phyloP scores from a whole-genome alignment of 2,113 vertebrate genomes.

The Gracilinanus agilis region DNA sequence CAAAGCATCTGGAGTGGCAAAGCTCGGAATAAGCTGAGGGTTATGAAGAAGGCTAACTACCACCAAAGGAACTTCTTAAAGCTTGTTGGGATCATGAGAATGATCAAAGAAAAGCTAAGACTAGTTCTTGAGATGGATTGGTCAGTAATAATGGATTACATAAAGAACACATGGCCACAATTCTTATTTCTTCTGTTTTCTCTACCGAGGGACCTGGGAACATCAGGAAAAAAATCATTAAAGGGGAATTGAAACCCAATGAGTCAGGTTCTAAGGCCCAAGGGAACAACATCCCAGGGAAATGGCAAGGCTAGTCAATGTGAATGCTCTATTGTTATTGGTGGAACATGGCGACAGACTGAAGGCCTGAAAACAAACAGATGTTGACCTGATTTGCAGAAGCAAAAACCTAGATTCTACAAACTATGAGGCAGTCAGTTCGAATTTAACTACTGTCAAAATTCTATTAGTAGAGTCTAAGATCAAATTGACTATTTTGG shows the following conservation, averaged over 20 bases:
- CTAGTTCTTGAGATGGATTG: not conserved
- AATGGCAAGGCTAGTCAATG: not conserved
- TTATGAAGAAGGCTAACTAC: not conserved
- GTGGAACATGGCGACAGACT: not conserved
- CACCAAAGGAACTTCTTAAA: not conserved
- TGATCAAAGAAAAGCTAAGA: not conserved
- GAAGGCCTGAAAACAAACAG: not conserved
- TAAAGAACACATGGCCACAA: not conserved
- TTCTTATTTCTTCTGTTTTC: not conserved
- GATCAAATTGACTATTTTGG: not conserved
- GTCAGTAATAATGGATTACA: not conserved
- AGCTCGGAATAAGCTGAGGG: not conserved
- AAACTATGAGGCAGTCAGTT: not conserved
- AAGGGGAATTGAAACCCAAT: not conserved
- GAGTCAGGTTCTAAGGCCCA: not conserved
- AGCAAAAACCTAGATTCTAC: not conserved
- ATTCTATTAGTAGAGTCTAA: not conserved
- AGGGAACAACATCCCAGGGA: not conserved
- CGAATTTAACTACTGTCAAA: not conserved
- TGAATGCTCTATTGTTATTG: not conserved
- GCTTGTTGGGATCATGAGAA: not conserved
- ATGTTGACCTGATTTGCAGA: not conserved
- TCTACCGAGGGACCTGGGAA: not conserved
- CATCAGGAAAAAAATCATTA: not conserved
- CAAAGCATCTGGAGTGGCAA: not conserved